A percentile compares a stretch with the other conserved stretches of the same genome.
Evolutionary conservation across 2,113 vertebrate species (phyloP).

Genomic region (Hipposideros armiger): DNA sequence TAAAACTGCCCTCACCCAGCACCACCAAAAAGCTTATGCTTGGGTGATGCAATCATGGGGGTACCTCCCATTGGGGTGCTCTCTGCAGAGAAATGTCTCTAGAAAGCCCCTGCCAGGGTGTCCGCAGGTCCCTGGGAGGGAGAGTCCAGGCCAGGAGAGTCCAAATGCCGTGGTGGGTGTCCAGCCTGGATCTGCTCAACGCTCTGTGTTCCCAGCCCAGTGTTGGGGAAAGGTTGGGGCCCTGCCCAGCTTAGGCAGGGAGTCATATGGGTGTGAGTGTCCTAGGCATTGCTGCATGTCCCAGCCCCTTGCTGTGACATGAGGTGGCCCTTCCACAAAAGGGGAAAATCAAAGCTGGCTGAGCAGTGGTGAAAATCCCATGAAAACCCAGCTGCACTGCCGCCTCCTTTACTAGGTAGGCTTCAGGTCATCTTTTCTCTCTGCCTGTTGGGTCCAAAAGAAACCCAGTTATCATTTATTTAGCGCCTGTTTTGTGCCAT

Average conservation of each 20-base stretch:
- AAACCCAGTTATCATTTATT: neutral
- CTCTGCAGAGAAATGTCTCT: neutral
- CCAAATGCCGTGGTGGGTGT: too few species aligned
- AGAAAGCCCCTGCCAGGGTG: neutral
- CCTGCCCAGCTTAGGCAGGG: neutral
- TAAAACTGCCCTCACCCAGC: neutral
- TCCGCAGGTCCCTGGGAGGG: neutral
- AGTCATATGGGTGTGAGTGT: accelerated
- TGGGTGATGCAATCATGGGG: neutral
- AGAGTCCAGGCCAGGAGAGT: neutral
- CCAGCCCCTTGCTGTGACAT: neutral
- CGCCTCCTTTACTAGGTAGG: neutral
- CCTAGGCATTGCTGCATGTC: neutral
- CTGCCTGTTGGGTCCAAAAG: too few species aligned
- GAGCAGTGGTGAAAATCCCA: neutral
- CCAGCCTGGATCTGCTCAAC: neutral
- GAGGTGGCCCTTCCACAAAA: neutral
- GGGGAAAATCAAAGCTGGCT: neutral
- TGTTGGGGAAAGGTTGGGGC: neutral
- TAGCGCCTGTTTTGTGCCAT: neutral
- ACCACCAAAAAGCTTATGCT: neutral
- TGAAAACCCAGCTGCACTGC: neutral
- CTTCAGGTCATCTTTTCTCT: neutral
- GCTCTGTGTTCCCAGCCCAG: neutral
- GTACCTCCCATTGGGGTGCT: neutral